Evolutionary conservation across 2,797 vertebrate species (phyloP), one percentile per base, ranked within the genome.

Genomic region (Todus mexicanus): DNA sequence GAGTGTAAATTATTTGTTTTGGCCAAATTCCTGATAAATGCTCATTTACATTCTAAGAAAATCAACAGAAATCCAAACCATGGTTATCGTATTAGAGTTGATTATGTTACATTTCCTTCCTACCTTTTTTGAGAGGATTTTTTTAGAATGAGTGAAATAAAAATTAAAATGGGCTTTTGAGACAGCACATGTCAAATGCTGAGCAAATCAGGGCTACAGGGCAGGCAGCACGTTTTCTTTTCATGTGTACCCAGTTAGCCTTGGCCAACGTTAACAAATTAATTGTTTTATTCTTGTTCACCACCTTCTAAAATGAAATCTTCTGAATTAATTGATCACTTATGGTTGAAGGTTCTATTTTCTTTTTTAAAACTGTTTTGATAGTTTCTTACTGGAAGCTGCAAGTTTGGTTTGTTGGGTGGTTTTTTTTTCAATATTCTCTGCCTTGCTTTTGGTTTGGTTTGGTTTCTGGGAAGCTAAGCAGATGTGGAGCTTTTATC

Each of bases 1-100:
- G 90, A 97, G 94, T 56, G 92, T 85, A 96, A 96, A 97, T 95
- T 95, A 94, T 95, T 97, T 97, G 96, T 97, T 97, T 97, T 87
- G 95, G 94, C 95, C 89, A 96, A 95, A 96, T 97, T 96, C 93
- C 85, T 95, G 92, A 94, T 97, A 97, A 96, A 96, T 94, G 94
- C 92, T 95, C 86, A 79, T 95, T 97, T 95, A 76, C 2, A 2
- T 90, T 95, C 78, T 84, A 87, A 95, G 91, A 89, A 96, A 79
- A 89, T 96, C 96, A 93, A 96, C 81, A 97, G 94, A 96, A 96
- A 93, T 94, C 74, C 93, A 95, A 93, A 48, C 89, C 71, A 3
- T 94, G 93, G 95, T 97, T 96, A 84, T 92, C 95, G 53, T 91
- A 69, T 96, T 96, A 72, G 40, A 85, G 74, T 93, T 92, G 88